Conservation (phyloP, 1,140 invertebrate species). For the Drosophila teissieri region DNA sequence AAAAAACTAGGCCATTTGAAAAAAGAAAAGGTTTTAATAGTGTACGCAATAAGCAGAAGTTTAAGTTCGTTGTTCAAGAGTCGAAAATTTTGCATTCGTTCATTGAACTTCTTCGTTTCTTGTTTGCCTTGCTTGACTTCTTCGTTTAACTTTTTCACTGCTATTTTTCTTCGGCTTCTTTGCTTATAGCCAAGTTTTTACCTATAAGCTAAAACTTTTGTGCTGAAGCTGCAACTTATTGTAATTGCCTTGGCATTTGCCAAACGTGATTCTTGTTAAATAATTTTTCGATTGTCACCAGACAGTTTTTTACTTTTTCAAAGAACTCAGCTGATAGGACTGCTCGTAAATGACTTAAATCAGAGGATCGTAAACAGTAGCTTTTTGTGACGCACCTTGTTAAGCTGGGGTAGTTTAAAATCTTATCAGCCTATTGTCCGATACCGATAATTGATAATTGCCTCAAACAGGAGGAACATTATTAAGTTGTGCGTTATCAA, state of each 20-base stretch:
- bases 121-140: slow-evolving; percentile 29
- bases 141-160: slow-evolving; percentile 10
- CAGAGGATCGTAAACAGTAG: slow-evolving; percentile 6
- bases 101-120: slow-evolving; percentile 19
- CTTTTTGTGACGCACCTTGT: slow-evolving; percentile 3
- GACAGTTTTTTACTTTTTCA: slow-evolving; percentile 15
- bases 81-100: slow-evolving; percentile 26
- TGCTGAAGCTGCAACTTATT: slow-evolving; percentile 30
- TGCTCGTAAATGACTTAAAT: slow-evolving; percentile 22
- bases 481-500: slow-evolving; percentile 9
- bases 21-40: background rate
- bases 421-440: slow-evolving; percentile 43
- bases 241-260: slow-evolving; percentile 60
- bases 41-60: background rate
- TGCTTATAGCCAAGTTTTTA: slow-evolving; percentile 19
- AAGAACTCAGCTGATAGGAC: slow-evolving; percentile 5
- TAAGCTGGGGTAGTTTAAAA: slow-evolving; percentile 20
- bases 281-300: slow-evolving; percentile 2
- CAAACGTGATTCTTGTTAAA: slow-evolving; percentile 50
- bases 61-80: slow-evolving; percentile 7
- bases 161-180: slow-evolving; percentile 1
- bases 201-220: slow-evolving; percentile 15
- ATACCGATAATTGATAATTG: slow-evolving; percentile 45
- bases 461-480: background rate
- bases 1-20: background rate